Conservation (phyloP, 2,113 vertebrate genomes). For the Phalacrocorax pelagicus region DNA sequence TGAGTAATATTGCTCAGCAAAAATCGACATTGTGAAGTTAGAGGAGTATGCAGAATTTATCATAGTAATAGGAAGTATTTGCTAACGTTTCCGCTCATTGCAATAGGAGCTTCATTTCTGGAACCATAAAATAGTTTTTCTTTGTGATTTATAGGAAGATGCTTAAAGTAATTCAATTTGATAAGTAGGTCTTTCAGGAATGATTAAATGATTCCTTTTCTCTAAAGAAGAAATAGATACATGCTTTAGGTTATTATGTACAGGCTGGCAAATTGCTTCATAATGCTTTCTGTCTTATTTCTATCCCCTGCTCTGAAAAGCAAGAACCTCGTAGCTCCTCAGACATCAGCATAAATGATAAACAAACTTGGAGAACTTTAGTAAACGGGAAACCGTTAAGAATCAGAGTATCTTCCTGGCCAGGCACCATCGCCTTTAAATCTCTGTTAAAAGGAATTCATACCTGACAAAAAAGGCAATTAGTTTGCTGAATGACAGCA, state of each 20-base stretch:
- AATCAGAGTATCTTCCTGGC: not conserved
- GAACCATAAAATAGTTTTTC: not conserved
- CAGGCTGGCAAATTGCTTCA: not conserved
- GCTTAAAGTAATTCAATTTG: constrained; percentile 9
- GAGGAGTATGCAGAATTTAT: not conserved
- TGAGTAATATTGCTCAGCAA: not conserved
- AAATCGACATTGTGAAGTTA: not conserved
- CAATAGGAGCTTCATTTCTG: not conserved
- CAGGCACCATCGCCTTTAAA: constrained; percentile 18
- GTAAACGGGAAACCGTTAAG: not conserved
- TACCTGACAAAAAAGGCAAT: constrained; percentile 58
- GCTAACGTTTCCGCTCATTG: rapidly evolving
- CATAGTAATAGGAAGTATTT: not conserved
- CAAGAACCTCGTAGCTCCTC: not conserved
- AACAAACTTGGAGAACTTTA: not conserved
- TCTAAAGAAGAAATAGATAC: not conserved
- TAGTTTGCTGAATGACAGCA: constrained; percentile 49
- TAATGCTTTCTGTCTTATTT: not conserved
- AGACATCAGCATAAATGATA: not conserved
- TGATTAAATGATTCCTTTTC: not conserved
- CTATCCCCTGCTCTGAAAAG: not conserved
- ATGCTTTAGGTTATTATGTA: not conserved
- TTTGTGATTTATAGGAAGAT: not conserved
- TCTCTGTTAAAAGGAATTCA: constrained; percentile 42
- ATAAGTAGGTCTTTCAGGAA: constrained; percentile 12